Conservation (phyloP, 2,888 invertebrate species). For the Pandemis heparana region DNA sequence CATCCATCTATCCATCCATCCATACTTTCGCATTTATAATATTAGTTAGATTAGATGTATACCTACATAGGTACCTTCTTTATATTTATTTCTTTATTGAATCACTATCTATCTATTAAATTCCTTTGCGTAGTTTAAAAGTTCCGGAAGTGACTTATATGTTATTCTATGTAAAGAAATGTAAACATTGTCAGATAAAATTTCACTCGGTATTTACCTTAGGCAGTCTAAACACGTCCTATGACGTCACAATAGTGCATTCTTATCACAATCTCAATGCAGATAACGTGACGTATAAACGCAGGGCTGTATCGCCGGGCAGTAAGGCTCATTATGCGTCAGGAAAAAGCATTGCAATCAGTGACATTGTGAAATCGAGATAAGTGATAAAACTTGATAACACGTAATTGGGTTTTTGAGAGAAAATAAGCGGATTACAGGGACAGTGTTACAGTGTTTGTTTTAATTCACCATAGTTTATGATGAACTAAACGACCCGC, state of each 20-base stretch:
- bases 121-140: too few species aligned
- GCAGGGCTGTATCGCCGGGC: background rate
- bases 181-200: too few species aligned
- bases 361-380: slow-evolving; percentile 26
- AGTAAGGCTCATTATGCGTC: background rate
- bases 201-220: too few species aligned
- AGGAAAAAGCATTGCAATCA: slow-evolving; percentile 8
- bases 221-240: background rate
- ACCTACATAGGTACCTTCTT: too few species aligned
- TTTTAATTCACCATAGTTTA: background rate
- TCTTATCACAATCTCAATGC: slow-evolving; percentile 27
- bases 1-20: too few species aligned
- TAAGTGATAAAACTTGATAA: slow-evolving; percentile 15
- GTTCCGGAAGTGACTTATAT: too few species aligned
- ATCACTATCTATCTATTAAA: too few species aligned
- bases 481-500: too few species aligned
- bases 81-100: too few species aligned
- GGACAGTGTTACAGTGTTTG: background rate
- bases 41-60: too few species aligned
- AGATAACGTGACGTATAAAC: slow-evolving; percentile 25
- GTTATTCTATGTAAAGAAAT: too few species aligned
- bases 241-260: slow-evolving; percentile 36
- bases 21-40: too few species aligned
- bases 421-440: background rate
- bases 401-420: slow-evolving; percentile 15